Conservation (phyloP, 2,797 vertebrate genomes). For the Salarias fasciatus region DNA sequence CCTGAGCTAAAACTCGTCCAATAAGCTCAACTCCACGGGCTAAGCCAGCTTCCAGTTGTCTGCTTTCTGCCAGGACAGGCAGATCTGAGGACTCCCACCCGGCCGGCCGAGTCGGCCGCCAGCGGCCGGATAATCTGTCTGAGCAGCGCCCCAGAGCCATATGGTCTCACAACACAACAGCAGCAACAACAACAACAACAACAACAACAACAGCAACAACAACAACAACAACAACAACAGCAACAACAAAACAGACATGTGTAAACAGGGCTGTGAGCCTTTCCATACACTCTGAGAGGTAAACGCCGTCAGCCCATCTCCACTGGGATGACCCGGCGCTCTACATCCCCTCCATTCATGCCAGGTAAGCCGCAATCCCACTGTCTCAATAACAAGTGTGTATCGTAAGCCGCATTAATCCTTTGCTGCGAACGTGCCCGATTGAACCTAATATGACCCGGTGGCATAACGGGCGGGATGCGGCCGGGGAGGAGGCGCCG, state of each 20-base stretch:
- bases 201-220: too few species aligned
- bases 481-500: too few species aligned
- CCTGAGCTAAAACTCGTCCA: conserved; percentile 65
- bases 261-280: too few species aligned
- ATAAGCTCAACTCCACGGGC: conserved; percentile 75
- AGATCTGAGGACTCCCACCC: conserved; percentile 36
- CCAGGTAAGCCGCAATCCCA: conserved; percentile 40
- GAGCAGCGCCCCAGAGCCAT: conserved; percentile 59
- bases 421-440: conserved; percentile 18
- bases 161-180: conserved; percentile 52
- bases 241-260: too few species aligned
- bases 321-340: conserved; percentile 15
- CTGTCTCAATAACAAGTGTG: conserved; percentile 45
- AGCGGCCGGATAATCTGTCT: conserved; percentile 71
- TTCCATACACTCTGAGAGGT: background rate
- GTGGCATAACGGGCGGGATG: too few species aligned
- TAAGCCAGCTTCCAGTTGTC: conserved; percentile 56
- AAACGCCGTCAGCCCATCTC: conserved; percentile 16
- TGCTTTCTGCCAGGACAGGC: conserved; percentile 58
- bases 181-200: too few species aligned
- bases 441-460: conserved; percentile 24
- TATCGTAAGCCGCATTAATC: conserved; percentile 58
- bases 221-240: too few species aligned
- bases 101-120: conserved; percentile 38
- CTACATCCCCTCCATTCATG: conserved; percentile 37